Evolutionary conservation across 2,113 vertebrate species (phyloP), one percentile per base, ranked within the genome.

Genomic region (Mastomys coucha): DNA sequence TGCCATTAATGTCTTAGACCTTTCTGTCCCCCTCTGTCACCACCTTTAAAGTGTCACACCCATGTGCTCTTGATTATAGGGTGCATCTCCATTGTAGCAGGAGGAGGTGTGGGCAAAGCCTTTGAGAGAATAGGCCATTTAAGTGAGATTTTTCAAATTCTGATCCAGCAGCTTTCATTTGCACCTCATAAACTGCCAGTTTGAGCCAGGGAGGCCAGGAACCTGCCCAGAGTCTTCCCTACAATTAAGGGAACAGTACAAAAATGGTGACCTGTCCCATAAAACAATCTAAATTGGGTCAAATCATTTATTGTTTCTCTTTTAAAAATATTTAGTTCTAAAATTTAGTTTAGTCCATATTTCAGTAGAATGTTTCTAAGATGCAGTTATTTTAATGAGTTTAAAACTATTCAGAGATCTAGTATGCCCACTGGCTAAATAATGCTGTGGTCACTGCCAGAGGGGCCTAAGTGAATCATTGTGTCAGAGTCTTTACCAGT

Each of bases 301-400:
- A 80, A 77, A 69, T 78, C 87, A 94, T 94, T 86, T 91, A 58
- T 69, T 19, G 72, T 87, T 89, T 87, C 28, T 63, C 76, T 80
- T 60, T 95, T 80, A 87, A 94, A 45, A 87, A 76, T 89, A 82
- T 36, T 82, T 94, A 60, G 28, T 88, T 88, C 75, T 63, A 60
- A 88, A 73, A 82, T 56, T 75, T 65, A 67, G 19, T 65, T 91
- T 89, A 33, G 39, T 76, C 88, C 60, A n/a, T 49, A 53, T 75
- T 88, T 73, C 86, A 93, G 60, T 49, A 86, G 22, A 88, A 58
- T 93, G 36, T 86, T 65, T 69, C 82, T 81, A 91, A 56, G 16
- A 80, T 96, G 4, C 20, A 92, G 17, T 89, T 94, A 69, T 63
- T 92, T 84, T 88, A 85, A 69, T 73, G 56, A 56, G 67, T 86